phyloP scores from a whole-genome alignment of 2,888 invertebrate genomes.

The Trimorus sp. region DNA sequence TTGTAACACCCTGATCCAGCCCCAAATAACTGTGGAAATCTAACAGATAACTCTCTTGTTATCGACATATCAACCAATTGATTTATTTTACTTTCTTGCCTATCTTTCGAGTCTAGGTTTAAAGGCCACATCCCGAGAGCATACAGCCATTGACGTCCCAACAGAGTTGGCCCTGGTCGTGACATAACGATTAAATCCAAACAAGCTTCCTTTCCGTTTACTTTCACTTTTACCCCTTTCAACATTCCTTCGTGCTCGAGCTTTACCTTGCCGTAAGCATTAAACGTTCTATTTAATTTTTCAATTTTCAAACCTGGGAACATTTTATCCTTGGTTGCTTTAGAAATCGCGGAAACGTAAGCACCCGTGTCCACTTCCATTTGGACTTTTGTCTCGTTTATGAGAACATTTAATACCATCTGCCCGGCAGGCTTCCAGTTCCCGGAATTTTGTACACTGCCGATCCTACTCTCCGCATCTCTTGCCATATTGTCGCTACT shows the following conservation, averaged over 20 bases:
- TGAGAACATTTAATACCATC: conserved; percentile 40
- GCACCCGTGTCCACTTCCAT: conserved; percentile 69
- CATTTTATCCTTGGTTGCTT: conserved; percentile 52
- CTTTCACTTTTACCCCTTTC: conserved; percentile 53
- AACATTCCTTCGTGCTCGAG: conserved; percentile 48
- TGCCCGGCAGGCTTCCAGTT: not conserved
- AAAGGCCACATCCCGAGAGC: conserved; percentile 65
- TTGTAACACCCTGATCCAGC: not conserved
- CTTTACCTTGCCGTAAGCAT: conserved; percentile 56
- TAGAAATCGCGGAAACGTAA: conserved; percentile 59
- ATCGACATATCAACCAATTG: too few relatives aligned
- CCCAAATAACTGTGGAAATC: too few relatives aligned
- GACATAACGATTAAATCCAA: conserved; percentile 50
- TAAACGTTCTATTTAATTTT: conserved; percentile 44
- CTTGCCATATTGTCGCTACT: too few relatives aligned
- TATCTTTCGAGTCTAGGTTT: not conserved
- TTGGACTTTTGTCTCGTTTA: conserved; percentile 46
- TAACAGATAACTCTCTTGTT: too few relatives aligned
- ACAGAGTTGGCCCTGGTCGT: conserved; percentile 63
- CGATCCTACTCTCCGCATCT: too few relatives aligned
- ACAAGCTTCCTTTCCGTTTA: conserved; percentile 38
- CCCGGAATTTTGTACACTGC: not conserved
- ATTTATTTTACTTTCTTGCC: too few relatives aligned
- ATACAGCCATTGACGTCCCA: conserved; percentile 69
- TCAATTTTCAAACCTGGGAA: conserved; percentile 50